Percentiles rank a stretch among this genome's conserved stretches.
These are phyloP conservation scores for Disparrhopalites patrizii DNA, from an alignment of 2,888 invertebrate species.

Conservation along the genomic window DNA sequence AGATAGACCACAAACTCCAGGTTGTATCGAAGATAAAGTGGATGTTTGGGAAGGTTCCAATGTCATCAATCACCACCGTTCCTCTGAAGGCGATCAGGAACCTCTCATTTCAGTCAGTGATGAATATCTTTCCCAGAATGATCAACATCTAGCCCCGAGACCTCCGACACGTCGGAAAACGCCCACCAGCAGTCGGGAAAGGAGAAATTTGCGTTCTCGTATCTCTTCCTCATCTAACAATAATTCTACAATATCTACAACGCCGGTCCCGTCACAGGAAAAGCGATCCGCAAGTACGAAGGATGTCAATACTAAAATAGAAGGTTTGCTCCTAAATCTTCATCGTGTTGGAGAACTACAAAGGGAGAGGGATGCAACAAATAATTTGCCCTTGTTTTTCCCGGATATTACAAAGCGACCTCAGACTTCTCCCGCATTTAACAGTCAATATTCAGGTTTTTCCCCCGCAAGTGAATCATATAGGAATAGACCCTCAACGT, in stretches of 20 bases:
- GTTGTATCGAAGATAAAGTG: not conserved
- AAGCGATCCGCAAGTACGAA: too few relatives aligned
- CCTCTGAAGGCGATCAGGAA: not conserved
- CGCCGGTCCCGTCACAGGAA: too few relatives aligned
- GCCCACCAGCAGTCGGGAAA: not conserved
- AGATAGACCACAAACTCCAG: not conserved
- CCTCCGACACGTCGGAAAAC: slow-evolving; percentile 3
- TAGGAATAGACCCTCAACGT: slow-evolving; percentile 7
- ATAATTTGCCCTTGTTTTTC: too few relatives aligned
- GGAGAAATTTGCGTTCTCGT: not conserved
- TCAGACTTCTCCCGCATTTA: slow-evolving; percentile 12
- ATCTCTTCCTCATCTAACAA: too few relatives aligned
- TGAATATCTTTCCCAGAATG: not conserved
- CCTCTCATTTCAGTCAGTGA: too few relatives aligned
- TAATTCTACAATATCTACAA: too few relatives aligned
- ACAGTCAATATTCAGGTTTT: not conserved
- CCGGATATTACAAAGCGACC: not conserved
- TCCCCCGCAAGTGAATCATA: too few relatives aligned
- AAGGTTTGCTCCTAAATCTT: slow-evolving; percentile 1
- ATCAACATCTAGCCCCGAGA: not conserved
- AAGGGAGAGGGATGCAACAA: not conserved
- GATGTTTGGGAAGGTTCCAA: slow-evolving; percentile 11
- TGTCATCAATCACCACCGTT: not conserved
- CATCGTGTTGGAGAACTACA: slow-evolving; percentile 11
- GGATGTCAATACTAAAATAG: slow-evolving; percentile 10